phyloP scores from a whole-genome alignment of 2,888 invertebrate species.

The Dryobota labecula region DNA sequence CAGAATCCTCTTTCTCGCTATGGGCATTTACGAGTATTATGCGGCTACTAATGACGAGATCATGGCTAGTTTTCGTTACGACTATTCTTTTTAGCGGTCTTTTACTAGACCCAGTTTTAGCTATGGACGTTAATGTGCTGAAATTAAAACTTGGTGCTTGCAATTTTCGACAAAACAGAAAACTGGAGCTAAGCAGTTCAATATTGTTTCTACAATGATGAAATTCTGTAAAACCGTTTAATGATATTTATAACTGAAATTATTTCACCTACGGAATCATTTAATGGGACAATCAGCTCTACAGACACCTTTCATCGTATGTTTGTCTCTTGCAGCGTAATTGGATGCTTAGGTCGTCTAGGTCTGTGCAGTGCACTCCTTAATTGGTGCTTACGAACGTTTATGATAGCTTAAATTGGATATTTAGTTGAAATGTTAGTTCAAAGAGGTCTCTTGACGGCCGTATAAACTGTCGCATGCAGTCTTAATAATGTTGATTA shows the following conservation, averaged over 20 bases:
- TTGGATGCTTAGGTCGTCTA: constrained; percentile 36
- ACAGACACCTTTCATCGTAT: constrained; percentile 13
- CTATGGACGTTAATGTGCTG: background rate
- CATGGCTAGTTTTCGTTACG: background rate
- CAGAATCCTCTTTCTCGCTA: background rate
- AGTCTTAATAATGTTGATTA: background rate
- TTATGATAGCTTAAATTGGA: constrained; percentile 42
- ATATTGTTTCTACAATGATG: background rate
- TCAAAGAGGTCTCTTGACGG: constrained; percentile 16
- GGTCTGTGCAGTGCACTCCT: constrained; percentile 25
- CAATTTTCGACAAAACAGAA: background rate
- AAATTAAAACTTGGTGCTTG: background rate
- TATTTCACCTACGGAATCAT: constrained; percentile 1
- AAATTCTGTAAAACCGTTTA: background rate
- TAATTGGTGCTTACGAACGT: constrained; percentile 45
- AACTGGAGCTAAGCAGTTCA: too few species aligned
- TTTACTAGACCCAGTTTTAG: background rate
- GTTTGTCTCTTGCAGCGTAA: constrained; percentile 30
- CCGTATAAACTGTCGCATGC: constrained; percentile 5
- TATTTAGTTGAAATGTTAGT: constrained; percentile 38
- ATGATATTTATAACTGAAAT: background rate
- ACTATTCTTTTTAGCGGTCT: background rate
- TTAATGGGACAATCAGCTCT: constrained; percentile 12
- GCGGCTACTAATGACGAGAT: background rate
- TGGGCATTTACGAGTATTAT: background rate